A percentile compares a stretch with the other conserved stretches of the same genome.
Conservation (phyloP, 2,113 vertebrate species). For the Hippocampus comes region DNA sequence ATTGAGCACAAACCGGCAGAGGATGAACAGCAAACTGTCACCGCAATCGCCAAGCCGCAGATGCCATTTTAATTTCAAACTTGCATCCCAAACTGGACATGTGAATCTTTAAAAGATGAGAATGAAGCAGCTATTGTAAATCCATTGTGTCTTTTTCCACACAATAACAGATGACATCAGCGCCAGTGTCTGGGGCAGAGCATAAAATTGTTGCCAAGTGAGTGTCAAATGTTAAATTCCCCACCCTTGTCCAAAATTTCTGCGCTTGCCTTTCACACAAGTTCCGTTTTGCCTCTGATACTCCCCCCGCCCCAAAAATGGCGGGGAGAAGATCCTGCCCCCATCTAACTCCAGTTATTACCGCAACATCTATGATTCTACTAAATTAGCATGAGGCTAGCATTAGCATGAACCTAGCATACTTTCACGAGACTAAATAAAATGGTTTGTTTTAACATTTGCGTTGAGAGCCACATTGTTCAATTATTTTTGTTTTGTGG, state of each 20-base stretch:
- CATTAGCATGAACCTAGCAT: too few relatives aligned
- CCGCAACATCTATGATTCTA: too few relatives aligned
- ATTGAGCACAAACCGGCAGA: neutral
- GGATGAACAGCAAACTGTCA: neutral
- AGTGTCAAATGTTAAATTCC: neutral
- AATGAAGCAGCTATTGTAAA: neutral
- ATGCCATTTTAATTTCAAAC: neutral
- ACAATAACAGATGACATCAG: neutral
- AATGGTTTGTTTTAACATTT: too few relatives aligned
- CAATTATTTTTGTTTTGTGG: too few relatives aligned
- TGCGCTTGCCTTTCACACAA: neutral
- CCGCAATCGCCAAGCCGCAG: neutral
- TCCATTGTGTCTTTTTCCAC: neutral
- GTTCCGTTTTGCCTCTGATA: too few relatives aligned
- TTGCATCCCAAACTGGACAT: neutral
- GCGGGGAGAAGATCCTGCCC: too few relatives aligned
- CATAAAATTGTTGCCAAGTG: neutral
- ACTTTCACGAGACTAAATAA: too few relatives aligned
- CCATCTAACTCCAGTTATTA: too few relatives aligned
- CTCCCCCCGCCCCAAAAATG: too few relatives aligned
- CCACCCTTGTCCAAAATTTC: neutral
- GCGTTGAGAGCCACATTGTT: too few relatives aligned
- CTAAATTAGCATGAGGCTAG: too few relatives aligned
- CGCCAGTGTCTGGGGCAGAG: neutral
- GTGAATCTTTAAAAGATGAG: neutral